Evolutionary conservation across 2,888 invertebrate species (phyloP).

Genomic region (Melanostoma scalare): DNA sequence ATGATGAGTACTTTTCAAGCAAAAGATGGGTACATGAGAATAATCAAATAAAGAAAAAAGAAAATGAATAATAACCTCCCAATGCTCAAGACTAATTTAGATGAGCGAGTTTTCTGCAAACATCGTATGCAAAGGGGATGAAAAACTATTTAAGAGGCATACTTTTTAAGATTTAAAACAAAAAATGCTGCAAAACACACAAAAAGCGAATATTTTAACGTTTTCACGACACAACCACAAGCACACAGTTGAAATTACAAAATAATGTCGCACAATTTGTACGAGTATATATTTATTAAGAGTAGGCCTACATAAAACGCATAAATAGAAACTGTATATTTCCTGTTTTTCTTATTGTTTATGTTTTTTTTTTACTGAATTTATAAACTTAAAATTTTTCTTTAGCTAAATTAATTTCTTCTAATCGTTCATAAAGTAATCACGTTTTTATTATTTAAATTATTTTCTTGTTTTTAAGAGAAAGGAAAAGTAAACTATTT

Average conservation of each 20-base stretch:
- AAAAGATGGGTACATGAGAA: no score
- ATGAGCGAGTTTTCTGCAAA: no score
- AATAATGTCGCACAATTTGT: slow-evolving; percentile 63
- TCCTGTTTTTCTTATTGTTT: slow-evolving; percentile 31
- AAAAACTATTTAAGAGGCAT: neutral
- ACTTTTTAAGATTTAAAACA: slow-evolving; percentile 2
- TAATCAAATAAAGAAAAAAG: no score
- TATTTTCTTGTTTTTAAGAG: slow-evolving; percentile 67
- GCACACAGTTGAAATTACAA: slow-evolving; percentile 24
- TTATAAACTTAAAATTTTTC: slow-evolving; percentile 27
- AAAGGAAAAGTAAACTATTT: slow-evolving; percentile 58
- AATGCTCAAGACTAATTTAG: no score
- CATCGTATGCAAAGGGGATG: no score
- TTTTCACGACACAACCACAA: slow-evolving; percentile 34
- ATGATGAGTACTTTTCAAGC: no score
- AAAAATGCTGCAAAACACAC: slow-evolving; percentile 44
- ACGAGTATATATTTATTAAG: slow-evolving; percentile 59
- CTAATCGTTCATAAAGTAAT: slow-evolving; percentile 19
- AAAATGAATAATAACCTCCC: no score
- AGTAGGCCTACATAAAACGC: slow-evolving; percentile 55
- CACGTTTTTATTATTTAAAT: slow-evolving; percentile 40
- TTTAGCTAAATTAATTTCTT: slow-evolving; percentile 54
- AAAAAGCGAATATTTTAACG: slow-evolving; percentile 26
- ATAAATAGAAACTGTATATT: slow-evolving; percentile 43
- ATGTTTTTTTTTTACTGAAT: slow-evolving; percentile 16